Evolutionary conservation across 2,113 vertebrate genomes (phyloP).

Genomic region (Neotoma lepida): DNA sequence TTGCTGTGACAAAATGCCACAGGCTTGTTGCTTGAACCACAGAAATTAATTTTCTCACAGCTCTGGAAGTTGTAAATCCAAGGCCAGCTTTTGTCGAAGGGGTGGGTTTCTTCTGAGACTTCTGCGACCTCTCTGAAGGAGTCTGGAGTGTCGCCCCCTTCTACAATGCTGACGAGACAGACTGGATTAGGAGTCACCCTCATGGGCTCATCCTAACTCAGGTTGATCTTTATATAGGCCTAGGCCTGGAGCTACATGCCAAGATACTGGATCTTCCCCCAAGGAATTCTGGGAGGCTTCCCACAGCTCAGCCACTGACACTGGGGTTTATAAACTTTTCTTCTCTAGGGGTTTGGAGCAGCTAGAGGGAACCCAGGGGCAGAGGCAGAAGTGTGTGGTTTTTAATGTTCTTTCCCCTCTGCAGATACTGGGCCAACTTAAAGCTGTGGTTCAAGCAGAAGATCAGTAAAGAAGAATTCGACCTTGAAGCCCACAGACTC

Average conservation of each 20-base stretch:
- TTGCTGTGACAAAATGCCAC: background rate
- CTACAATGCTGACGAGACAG: background rate
- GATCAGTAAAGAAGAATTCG: constrained; percentile 99
- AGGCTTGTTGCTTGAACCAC: background rate
- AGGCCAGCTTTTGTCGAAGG: background rate
- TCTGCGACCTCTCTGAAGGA: background rate
- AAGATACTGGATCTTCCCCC: background rate
- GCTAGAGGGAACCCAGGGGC: background rate
- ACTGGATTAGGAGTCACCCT: background rate
- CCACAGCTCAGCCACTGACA: background rate
- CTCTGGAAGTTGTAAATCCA: background rate
- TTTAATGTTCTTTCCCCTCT: background rate
- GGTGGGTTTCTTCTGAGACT: background rate
- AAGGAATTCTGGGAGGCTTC: background rate
- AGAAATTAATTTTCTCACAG: background rate
- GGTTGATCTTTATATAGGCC: background rate
- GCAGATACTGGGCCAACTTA: constrained; percentile 98
- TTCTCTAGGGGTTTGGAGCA: background rate
- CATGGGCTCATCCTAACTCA: background rate
- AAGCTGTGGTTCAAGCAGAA: constrained; percentile 99
- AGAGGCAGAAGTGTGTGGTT: background rate
- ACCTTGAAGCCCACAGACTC: constrained; percentile 94
- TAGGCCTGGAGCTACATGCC: background rate
- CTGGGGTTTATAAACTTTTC: background rate
- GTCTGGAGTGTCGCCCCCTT: background rate